These are phyloP conservation scores for Scaptomyza cyrtandrae DNA, from an alignment of 2,888 invertebrate genomes.

Conservation along the genomic window DNA sequence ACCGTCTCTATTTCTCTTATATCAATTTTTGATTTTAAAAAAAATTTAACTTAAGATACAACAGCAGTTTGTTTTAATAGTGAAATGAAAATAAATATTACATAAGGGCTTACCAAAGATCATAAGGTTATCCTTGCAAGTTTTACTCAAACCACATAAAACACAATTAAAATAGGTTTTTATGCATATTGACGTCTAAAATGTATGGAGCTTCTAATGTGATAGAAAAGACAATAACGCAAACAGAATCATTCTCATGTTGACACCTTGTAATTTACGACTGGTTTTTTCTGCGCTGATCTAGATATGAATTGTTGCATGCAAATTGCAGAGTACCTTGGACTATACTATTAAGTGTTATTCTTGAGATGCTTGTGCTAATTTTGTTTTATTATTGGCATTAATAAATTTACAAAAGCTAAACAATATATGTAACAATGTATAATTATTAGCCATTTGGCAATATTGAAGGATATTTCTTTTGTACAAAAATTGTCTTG, in stretches of 20 bases:
- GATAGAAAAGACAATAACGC: neutral
- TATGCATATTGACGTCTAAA: neutral
- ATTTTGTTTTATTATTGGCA: slow-evolving; percentile 67
- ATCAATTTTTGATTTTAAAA: slow-evolving; percentile 1
- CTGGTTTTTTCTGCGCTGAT: slow-evolving; percentile 20
- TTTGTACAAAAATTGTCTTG: slow-evolving; percentile 56
- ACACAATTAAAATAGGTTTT: too few species aligned
- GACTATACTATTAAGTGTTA: slow-evolving; percentile 12
- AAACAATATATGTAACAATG: slow-evolving; percentile 41
- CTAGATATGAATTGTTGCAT: slow-evolving; percentile 31
- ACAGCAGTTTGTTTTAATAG: too few species aligned
- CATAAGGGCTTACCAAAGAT: neutral
- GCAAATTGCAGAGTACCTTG: slow-evolving; percentile 47
- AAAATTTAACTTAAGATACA: neutral
- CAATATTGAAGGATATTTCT: slow-evolving; percentile 51
- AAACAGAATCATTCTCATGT: neutral
- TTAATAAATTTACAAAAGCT: slow-evolving; percentile 37
- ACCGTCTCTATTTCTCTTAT: neutral
- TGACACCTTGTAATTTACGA: slow-evolving; percentile 17
- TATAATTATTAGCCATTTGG: slow-evolving; percentile 36
- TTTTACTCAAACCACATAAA: neutral
- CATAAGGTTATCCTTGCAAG: neutral
- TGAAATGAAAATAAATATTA: neutral
- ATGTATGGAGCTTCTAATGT: neutral
- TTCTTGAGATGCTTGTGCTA: slow-evolving; percentile 34